Evolutionary conservation across 2,797 vertebrate species (phyloP), one percentile per base, ranked within the genome.

Genomic region (Takifugu ocellatus): DNA sequence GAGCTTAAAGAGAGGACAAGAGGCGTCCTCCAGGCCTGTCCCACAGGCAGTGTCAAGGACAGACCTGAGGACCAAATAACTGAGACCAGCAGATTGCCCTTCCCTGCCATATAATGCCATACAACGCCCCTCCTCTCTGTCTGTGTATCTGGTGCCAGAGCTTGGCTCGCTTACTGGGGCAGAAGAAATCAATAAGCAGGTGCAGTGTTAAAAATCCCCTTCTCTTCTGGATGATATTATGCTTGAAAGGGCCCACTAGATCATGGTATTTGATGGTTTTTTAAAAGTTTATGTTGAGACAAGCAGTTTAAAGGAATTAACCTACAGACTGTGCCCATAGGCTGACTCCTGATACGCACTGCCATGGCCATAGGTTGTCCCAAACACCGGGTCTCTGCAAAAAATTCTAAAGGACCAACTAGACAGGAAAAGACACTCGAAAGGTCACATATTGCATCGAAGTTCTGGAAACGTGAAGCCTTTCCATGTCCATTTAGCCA

Each of bases 191-290:
- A 88, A 93, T 91, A 89, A 87, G 75, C 87, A 91, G 90, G 79
- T 86, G 81, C 86, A 92, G 92, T 89, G 88, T 92, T 92, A 76
- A 75, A 92, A 92, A 93, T 90, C 89, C 84, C 51, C 44, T 7
- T 86, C 77, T 78, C 84, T 61, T 79, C 77, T 69, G 75, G 88
- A 78, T 84, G 88, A 78, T 84, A 84, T 86, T 88, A 88, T 59
- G 60, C 83, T 89, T 59, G 69, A 88, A 87, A 49, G 74, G 78
- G 72, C 73, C 62, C 76, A 66, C 75, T 21, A 21, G 21, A 21
- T 21, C 21, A 39, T 39, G 15, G 15, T 16, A 44, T 7, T 54
- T 10, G 29, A 56, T 58, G 54, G 70, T 71, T 66, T 70, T 72
- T 72, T 82, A 86, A 84, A 83, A 82, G 79, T 84, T 83, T 83